A percentile compares a stretch with the other conserved stretches of the same genome.
phyloP scores from a whole-genome alignment of 1,140 invertebrate species.

The Heterodera carotae region DNA sequence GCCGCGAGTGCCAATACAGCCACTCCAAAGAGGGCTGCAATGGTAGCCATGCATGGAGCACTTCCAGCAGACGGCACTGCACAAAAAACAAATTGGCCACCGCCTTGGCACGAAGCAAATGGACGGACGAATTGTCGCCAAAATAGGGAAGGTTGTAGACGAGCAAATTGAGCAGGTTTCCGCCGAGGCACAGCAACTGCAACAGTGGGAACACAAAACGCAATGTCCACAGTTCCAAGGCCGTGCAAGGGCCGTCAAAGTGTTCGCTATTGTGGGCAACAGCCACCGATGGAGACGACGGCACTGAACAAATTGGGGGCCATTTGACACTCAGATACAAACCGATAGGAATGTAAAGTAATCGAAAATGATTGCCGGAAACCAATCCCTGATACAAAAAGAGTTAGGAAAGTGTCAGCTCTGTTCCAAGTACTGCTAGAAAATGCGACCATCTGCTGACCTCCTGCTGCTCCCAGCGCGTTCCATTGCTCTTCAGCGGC shows the following conservation, averaged over 20 bases:
- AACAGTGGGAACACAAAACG: conserved; percentile 50
- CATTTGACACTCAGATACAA: not conserved
- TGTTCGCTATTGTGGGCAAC: conserved; percentile 46
- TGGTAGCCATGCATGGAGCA: conserved; percentile 58
- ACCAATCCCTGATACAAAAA: no score
- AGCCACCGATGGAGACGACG: conserved; percentile 43
- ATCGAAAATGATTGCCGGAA: no score
- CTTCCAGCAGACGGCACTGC: conserved; percentile 57
- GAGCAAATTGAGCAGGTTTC: conserved; percentile 60
- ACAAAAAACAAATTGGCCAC: conserved; percentile 62
- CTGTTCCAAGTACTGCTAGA: no score
- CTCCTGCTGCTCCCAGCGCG: conserved; percentile 32
- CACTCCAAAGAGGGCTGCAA: conserved; percentile 44
- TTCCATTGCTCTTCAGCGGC: conserved; percentile 33
- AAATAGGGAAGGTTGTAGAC: conserved; percentile 63
- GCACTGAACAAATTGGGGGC: conserved; percentile 12
- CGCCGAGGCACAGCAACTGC: conserved; percentile 59
- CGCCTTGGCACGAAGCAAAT: conserved; percentile 62
- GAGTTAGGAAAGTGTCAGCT: no score
- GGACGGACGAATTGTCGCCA: conserved; percentile 56
- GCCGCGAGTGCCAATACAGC: conserved; percentile 59
- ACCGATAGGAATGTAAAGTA: no score
- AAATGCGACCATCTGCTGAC: no score
- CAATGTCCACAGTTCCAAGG: conserved; percentile 46
- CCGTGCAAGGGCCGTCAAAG: conserved; percentile 36